Conservation (phyloP, 2,797 vertebrate genomes). For the Gymnopithys bicolor region DNA sequence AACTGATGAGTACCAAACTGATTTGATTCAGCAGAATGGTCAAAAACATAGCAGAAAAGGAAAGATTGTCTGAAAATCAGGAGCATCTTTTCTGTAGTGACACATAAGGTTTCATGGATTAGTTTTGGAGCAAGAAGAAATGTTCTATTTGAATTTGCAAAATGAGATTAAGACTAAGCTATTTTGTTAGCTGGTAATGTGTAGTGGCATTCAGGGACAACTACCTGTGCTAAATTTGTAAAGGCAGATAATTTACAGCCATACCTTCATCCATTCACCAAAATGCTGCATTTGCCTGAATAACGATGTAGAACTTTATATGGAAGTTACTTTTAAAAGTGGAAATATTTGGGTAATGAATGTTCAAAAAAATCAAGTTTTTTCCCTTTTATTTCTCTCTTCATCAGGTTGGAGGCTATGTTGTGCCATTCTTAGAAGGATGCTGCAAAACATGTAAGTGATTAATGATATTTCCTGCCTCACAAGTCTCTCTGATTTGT, state of each 20-base stretch:
- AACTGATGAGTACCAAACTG: not conserved
- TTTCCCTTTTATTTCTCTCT: not conserved
- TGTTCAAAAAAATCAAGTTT: not conserved
- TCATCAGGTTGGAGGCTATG: slow-evolving; percentile 88
- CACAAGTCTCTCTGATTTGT: not conserved
- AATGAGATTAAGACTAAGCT: not conserved
- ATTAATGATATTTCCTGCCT: not conserved
- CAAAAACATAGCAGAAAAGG: not conserved
- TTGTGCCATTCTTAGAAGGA: slow-evolving; percentile 93
- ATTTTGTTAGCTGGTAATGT: not conserved
- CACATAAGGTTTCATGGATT: not conserved
- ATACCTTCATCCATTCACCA: not conserved
- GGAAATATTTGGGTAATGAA: not conserved
- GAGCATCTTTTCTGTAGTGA: not conserved
- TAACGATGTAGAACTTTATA: not conserved
- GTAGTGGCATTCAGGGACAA: not conserved
- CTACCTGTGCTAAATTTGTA: not conserved
- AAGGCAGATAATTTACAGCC: not conserved
- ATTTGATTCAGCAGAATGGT: not conserved
- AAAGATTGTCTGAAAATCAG: not conserved
- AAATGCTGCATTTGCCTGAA: not conserved
- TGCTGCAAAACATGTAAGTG: slow-evolving; percentile 98
- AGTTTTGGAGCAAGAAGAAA: not conserved
- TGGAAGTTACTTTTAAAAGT: not conserved
- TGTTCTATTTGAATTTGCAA: not conserved